phyloP scores from a whole-genome alignment of 2,888 invertebrate species.

The Drosophila pseudotakahashii region DNA sequence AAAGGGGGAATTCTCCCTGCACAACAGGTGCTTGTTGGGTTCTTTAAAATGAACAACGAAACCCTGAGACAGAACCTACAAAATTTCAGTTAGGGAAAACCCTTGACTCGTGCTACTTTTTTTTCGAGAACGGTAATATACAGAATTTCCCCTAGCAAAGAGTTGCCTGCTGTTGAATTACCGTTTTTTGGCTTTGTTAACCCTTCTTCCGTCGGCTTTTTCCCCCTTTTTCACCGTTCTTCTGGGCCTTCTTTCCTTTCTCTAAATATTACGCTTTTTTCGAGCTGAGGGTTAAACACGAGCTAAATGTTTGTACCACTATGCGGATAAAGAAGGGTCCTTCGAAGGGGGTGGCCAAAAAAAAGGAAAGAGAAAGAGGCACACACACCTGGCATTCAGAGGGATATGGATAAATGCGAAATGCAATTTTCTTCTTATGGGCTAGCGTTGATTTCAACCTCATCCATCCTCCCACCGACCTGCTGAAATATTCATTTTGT shows the following conservation, averaged over 20 bases:
- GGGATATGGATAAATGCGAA: constrained; percentile 60
- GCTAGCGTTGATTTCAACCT: constrained; percentile 69
- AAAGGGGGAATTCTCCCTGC: constrained; percentile 2
- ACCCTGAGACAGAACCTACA: constrained; percentile 2
- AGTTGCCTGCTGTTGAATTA: constrained; percentile 31
- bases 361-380: constrained; percentile 2
- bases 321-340: constrained; percentile 36
- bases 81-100: constrained; percentile 7
- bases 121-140: not conserved
- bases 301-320: constrained; percentile 67
- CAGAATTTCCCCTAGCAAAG: constrained; percentile 8
- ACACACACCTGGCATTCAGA: constrained; percentile 24
- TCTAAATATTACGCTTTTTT: constrained; percentile 23
- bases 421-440: constrained; percentile 75
- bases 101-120: constrained; percentile 17
- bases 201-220: constrained; percentile 13
- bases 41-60: constrained; percentile 6
- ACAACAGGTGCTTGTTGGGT: constrained; percentile 29
- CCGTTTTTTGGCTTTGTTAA: constrained; percentile 32
- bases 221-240: not conserved
- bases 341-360: constrained; percentile 11
- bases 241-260: not conserved
- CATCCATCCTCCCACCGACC: constrained; percentile 10
- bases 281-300: constrained; percentile 44
- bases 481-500: constrained; percentile 77